Evolutionary conservation across 1,140 invertebrate genomes (phyloP), one percentile per base, ranked within the genome.

Genomic region (Araneus ventricosus): DNA sequence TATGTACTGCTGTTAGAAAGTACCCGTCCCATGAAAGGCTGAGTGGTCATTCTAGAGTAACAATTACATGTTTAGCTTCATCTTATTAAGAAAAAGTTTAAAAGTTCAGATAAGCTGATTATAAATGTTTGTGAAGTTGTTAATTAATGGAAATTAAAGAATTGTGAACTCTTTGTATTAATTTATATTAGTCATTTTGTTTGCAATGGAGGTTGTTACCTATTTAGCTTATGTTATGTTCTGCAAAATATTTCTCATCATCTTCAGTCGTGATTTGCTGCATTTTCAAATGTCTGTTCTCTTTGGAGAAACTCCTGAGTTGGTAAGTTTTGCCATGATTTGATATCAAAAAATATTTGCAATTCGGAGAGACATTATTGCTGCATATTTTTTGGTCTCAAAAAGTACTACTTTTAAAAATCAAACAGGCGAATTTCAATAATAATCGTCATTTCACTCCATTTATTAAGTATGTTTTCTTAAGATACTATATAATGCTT

Each of bases 121-220:
- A n/a, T n/a, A 57, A n/a, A 1, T 8, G 2, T 4, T 85, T 30
- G 59, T 20, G 22, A 20, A 10, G 37, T 24, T 85, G 82, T n/a
- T n/a, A n/a, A n/a, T n/a, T n/a, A n/a, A n/a, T n/a, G n/a, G n/a
- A n/a, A n/a, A n/a, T n/a, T n/a, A n/a, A n/a, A n/a, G n/a, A n/a
- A n/a, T n/a, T n/a, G n/a, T n/a, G n/a, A n/a, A n/a, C n/a, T n/a
- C n/a, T n/a, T n/a, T n/a, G n/a, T n/a, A n/a, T n/a, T n/a, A n/a
- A n/a, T n/a, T n/a, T n/a, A n/a, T n/a, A n/a, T n/a, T n/a, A n/a
- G n/a, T n/a, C n/a, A n/a, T n/a, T n/a, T n/a, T n/a, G n/a, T n/a
- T n/a, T n/a, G 98, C 98, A 99, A 98, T 98, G 98, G 96, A 96
- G 99, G 89, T 95, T 99, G 4, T 97, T 99, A 94, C 98, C 98